Conservation (phyloP, 2,113 vertebrate genomes). For the Dascyllus trimaculatus region DNA sequence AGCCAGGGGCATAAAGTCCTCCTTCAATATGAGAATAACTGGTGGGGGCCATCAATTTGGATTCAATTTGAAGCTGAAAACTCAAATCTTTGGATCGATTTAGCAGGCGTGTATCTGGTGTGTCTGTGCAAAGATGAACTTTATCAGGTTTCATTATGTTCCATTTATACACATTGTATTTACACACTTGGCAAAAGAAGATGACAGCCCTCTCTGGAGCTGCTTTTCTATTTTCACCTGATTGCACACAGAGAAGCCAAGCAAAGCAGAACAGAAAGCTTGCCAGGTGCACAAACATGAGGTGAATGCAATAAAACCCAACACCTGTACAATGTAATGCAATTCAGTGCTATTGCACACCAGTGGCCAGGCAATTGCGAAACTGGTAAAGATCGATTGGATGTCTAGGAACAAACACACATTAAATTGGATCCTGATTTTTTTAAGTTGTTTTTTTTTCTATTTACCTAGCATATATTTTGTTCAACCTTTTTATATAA, state of each 20-base stretch:
- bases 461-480: no score
- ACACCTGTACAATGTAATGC: background rate
- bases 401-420: no score
- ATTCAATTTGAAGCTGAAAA: constrained; percentile 34
- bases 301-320: constrained; percentile 9
- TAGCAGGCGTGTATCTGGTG: background rate
- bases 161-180: constrained; percentile 8
- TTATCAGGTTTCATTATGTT: constrained; percentile 22
- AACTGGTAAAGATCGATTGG: no score
- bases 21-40: constrained; percentile 42
- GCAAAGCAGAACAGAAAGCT: background rate
- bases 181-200: constrained; percentile 14
- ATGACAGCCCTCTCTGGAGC: constrained; percentile 1
- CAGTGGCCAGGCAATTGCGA: no score
- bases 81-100: constrained; percentile 37
- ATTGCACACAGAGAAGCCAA: constrained; percentile 7
- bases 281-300: background rate
- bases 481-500: no score
- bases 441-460: no score
- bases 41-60: constrained; percentile 28
- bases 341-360: background rate
- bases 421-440: no score
- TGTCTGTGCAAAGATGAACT: background rate
- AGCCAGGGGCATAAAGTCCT: constrained; percentile 34
- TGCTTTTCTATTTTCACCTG: constrained; percentile 16